Base-by-base conservation (phyloP, 2,888 invertebrate genomes). In the Cremastobaeus sp. region DNA sequence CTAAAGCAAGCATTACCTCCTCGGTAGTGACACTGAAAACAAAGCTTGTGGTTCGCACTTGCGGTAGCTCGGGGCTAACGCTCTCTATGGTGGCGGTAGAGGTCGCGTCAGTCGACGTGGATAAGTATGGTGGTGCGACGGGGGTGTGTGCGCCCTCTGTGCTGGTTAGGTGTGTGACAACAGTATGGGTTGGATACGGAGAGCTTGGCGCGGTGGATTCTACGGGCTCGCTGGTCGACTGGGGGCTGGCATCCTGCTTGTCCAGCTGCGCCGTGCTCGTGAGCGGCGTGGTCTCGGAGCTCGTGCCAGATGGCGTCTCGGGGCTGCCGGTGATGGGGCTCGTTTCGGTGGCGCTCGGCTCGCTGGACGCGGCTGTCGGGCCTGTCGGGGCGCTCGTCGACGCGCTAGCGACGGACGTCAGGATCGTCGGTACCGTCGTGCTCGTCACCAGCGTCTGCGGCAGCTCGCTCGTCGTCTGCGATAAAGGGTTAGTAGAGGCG, bases 401-500 rank as follows among this genome's bases (percentile, higher is more conserved):
- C 17, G 39, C 12, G 14, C 52, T 65, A 11, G 35, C 47, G 3
- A 18, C 35, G 17, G 55, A 48, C 8, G 66, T 55, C 25, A 57
- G 14, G 32, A 41, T 35, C 21, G 66, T 48, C 25, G 65, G 9
- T 9, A 18, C 48, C 1, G 11, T 1, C n/a, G 57, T 57, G 17
- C 15, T 50, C 15, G 41, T 2, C 48, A 50, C 3, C 30, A 41
- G 28, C 8, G 57, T 48, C 48, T 57, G 48, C 14, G 57, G 34
- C 11, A 15, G 12, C 17, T 66, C 48, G 35, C 52, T 54, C 35
- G 79, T 80, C 78, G 88, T 87, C 87, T 87, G 86, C 79, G 87
- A 35, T 48, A 84, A 87, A 87, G 85, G 81, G 87, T 87, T 87
- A 87, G 87, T 87, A 85, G 81, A 84, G 85, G 87, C 87, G 84